A percentile compares a stretch with the other conserved stretches of the same genome.
These are phyloP conservation scores for Lepilemur septentrionalis DNA, from an alignment of 2,797 vertebrate genomes.

Conservation along the genomic window DNA sequence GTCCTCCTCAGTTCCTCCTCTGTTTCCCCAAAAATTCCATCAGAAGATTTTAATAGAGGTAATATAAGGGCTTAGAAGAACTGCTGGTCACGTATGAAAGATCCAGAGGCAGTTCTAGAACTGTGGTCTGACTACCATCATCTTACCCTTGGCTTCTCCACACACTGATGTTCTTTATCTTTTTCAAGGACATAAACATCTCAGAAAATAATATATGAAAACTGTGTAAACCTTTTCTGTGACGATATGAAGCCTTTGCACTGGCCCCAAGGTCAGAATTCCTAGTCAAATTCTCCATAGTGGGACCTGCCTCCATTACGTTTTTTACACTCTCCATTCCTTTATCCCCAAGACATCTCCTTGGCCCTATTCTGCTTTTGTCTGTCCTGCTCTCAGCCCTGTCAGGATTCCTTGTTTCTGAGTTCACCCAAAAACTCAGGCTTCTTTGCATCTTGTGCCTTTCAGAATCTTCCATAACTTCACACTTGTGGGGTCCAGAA, in stretches of 20 bases:
- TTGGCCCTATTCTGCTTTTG: not conserved
- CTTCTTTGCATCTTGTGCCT: not conserved
- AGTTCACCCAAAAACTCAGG: not conserved
- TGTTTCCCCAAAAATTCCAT: not conserved
- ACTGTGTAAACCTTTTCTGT: constrained; percentile 10
- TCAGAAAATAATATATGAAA: constrained; percentile 45
- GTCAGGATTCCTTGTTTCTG: not conserved
- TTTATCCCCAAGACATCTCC: not conserved
- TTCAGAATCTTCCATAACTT: constrained; percentile 1
- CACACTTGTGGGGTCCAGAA: not conserved
- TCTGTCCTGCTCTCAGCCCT: not conserved
- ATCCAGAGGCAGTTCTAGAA: constrained; percentile 36
- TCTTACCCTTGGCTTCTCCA: constrained; percentile 13
- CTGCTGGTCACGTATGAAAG: not conserved
- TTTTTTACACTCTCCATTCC: not conserved
- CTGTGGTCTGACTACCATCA: constrained; percentile 21
- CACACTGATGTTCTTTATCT: not conserved
- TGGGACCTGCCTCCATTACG: not conserved
- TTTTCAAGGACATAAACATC: constrained; percentile 2
- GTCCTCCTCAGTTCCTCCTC: not conserved
- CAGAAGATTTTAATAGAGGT: not conserved
- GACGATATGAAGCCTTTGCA: not conserved
- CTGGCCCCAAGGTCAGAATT: constrained; percentile 10
- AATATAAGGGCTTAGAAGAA: not conserved
- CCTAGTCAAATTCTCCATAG: not conserved